Percentiles rank a stretch among this genome's conserved stretches.
phyloP scores from a whole-genome alignment of 1,140 invertebrate species.

The Galleria mellonella region DNA sequence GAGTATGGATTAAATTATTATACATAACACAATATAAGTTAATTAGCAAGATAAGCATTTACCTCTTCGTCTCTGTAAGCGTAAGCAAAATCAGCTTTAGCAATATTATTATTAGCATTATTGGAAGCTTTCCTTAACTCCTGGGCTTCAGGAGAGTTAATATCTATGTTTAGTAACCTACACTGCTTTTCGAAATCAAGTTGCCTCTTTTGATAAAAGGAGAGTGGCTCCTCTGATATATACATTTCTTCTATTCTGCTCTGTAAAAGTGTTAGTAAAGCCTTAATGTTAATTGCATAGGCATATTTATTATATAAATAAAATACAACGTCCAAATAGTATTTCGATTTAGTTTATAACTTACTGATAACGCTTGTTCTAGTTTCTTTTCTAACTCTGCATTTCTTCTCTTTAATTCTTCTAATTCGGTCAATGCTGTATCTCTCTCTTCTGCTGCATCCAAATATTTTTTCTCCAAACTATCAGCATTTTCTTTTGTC shows the following conservation, averaged over 20 bases:
- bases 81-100: slow-evolving; percentile 41
- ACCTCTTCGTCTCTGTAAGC: slow-evolving; percentile 55
- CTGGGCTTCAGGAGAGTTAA: slow-evolving; percentile 53
- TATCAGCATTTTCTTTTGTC: slow-evolving; percentile 84
- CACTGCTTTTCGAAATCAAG: slow-evolving; percentile 60
- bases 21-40: neutral
- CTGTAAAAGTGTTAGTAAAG: slow-evolving; percentile 54
- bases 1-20: neutral
- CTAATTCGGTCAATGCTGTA: slow-evolving; percentile 82
- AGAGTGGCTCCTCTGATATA: slow-evolving; percentile 49
- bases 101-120: slow-evolving; percentile 45
- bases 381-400: slow-evolving; percentile 83
- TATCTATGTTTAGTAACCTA: slow-evolving; percentile 56
- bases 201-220: slow-evolving; percentile 57
- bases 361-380: slow-evolving; percentile 77
- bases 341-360: slow-evolving; percentile 2
- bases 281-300: slow-evolving; percentile 1
- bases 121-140: slow-evolving; percentile 33
- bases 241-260: slow-evolving; percentile 46
- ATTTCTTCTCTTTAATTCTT: slow-evolving; percentile 85
- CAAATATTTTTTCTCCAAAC: slow-evolving; percentile 86
- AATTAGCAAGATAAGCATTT: slow-evolving; percentile 18
- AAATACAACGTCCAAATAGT: no score
- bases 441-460: slow-evolving; percentile 84
- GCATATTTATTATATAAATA: no score